These are phyloP conservation scores for Xiphydria camelus DNA, from an alignment of 2,888 invertebrate species.

Conservation along the genomic window DNA sequence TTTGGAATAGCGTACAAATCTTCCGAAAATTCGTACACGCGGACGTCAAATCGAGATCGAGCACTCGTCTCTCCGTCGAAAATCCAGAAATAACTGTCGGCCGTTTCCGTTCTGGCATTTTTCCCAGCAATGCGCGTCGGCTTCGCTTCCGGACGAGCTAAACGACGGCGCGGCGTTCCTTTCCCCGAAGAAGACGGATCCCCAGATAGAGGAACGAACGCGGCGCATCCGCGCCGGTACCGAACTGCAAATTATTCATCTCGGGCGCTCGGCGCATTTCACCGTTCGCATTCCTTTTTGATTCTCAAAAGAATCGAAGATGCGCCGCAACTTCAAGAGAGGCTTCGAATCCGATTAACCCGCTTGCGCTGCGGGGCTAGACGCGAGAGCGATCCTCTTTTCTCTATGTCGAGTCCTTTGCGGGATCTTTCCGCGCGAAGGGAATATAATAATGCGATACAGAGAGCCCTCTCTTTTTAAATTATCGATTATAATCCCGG, in stretches of 20 bases:
- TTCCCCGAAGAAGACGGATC: too few species aligned
- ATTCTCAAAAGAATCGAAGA: conserved; percentile 34
- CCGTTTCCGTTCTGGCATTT: conserved; percentile 12
- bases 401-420: not conserved
- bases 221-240: conserved; percentile 24
- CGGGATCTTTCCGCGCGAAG: too few species aligned
- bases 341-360: conserved; percentile 45
- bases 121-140: conserved; percentile 14
- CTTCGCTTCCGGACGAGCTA: too few species aligned
- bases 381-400: conserved; percentile 23
- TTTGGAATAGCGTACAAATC: too few species aligned
- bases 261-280: conserved; percentile 23
- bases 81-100: not conserved
- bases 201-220: too few species aligned
- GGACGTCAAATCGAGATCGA: too few species aligned
- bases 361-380: too few species aligned
- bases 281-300: conserved; percentile 29
- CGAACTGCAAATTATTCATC: conserved; percentile 36
- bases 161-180: too few species aligned
- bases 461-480: too few species aligned
- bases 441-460: too few species aligned
- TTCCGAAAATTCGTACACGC: too few species aligned
- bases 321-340: conserved; percentile 18
- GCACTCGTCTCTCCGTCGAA: not conserved
- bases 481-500: too few species aligned